phyloP scores from a whole-genome alignment of 2,888 invertebrate genomes.

The Parnassius orleans region DNA sequence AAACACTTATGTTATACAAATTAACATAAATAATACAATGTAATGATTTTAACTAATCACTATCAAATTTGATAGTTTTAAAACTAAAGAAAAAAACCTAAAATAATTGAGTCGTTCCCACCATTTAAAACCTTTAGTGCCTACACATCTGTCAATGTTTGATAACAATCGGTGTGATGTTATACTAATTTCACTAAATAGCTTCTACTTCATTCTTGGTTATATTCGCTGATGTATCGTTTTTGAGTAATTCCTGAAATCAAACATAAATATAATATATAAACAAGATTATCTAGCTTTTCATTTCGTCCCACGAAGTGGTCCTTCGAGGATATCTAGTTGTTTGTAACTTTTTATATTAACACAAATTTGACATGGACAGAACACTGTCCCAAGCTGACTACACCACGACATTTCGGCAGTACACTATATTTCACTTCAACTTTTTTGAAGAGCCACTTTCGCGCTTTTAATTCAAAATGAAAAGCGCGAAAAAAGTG shows the following conservation, averaged over 20 bases:
- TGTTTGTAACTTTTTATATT: too few species aligned
- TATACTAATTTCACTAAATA: slow-evolving; percentile 42
- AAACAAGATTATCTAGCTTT: neutral
- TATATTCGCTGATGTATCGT: slow-evolving; percentile 41
- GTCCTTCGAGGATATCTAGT: too few species aligned
- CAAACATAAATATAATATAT: slow-evolving; percentile 26
- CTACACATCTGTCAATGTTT: neutral
- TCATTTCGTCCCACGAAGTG: too few species aligned
- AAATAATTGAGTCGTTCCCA: slow-evolving; percentile 10
- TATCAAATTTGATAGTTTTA: slow-evolving; percentile 1
- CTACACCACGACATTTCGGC: too few species aligned
- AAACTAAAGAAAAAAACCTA: slow-evolving; percentile 10
- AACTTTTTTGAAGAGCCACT: too few species aligned
- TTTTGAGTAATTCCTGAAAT: slow-evolving; percentile 63
- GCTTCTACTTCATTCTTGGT: slow-evolving; percentile 62
- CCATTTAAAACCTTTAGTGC: neutral
- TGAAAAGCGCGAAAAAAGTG: too few species aligned
- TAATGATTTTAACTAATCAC: neutral
- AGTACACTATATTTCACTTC: too few species aligned
- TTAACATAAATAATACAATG: slow-evolving; percentile 18
- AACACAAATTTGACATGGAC: too few species aligned
- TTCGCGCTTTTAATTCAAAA: too few species aligned
- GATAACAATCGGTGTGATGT: neutral
- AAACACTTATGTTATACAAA: slow-evolving; percentile 14
- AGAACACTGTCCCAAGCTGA: too few species aligned